Evolutionary conservation across 2,888 invertebrate species (phyloP), one percentile per base, ranked within the genome.

Genomic region (Electrophaes corylata): DNA sequence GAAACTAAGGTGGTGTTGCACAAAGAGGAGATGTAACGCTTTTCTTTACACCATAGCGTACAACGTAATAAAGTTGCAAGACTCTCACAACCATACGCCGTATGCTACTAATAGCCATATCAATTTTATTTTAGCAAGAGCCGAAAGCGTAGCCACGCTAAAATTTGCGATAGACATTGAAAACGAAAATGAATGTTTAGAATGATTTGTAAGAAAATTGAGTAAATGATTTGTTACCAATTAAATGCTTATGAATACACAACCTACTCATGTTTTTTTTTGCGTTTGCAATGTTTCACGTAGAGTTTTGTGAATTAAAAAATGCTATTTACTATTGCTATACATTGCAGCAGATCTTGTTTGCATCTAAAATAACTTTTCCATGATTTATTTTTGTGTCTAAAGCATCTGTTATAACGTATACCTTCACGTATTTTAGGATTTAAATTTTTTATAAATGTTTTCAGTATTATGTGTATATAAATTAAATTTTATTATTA

Each of bases 1-100:
- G n/a, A 37, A 44, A 26, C 3, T 23, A 43, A 20, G 43, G 5
- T 51, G 51, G 51, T 41, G 43, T 18, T 51, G 51, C 23, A 51
- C 33, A 8, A 51, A 51, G n/a, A 35, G 35, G n/a, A 33, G 10
- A 23, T 51, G 51, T 33, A 33, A 33, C 1, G 51, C 51, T 11
- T 23, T 8, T 16, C 11, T 51, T 4, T 33, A 51, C 35, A 51
- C 51, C 3, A 3, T 35, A 6, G 51, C 16, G 1, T 23, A 33
- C 16, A 6, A 43, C 2, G 16, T 51, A 16, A 8, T 43, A 5
- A 43, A 51, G 12, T 16, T 51, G 43, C 43, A 35, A 16, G 20
- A 33, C 4, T 16, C 6, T 6, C 51, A 51, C 14, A 43, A 20
- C 4, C 50, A 50, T 50, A 16, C 31, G 0, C 40, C 31, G 2